phyloP scores from a whole-genome alignment of 2,113 vertebrate species.

The Strix aluco region DNA sequence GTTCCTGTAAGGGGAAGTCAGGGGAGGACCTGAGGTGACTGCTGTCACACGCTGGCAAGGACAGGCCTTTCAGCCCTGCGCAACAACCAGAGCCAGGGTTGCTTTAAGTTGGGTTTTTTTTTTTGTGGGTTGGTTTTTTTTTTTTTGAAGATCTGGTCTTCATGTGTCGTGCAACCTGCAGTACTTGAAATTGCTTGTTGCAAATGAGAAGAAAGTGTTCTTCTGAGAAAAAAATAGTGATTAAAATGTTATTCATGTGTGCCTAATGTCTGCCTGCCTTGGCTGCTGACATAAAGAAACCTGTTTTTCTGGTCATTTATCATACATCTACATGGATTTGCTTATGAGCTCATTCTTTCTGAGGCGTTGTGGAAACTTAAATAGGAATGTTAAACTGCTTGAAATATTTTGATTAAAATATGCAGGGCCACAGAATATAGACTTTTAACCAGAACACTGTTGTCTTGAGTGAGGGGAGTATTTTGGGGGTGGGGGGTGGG shows the following conservation, averaged over 20 bases:
- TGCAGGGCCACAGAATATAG: slow-evolving; percentile 22
- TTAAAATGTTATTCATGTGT: slow-evolving; percentile 60
- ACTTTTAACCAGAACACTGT: slow-evolving; percentile 26
- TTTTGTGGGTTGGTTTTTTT: neutral
- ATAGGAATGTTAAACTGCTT: slow-evolving; percentile 73
- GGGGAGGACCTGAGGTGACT: neutral
- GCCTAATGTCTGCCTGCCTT: slow-evolving; percentile 55
- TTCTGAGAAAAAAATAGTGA: slow-evolving; percentile 46
- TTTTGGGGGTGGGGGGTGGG: neutral
- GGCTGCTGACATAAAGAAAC: slow-evolving; percentile 66
- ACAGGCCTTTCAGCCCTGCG: neutral
- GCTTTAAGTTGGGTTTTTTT: neutral
- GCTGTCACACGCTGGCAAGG: neutral
- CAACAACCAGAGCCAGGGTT: neutral
- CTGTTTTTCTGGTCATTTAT: slow-evolving; percentile 78
- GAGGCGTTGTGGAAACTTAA: slow-evolving; percentile 61
- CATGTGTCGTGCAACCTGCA: slow-evolving; percentile 30
- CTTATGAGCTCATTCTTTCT: slow-evolving; percentile 72
- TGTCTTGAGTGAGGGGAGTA: neutral
- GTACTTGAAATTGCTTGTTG: slow-evolving; percentile 48
- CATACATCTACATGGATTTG: slow-evolving; percentile 71
- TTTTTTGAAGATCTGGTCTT: neutral
- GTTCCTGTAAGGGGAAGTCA: neutral
- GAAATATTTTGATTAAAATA: slow-evolving; percentile 78
- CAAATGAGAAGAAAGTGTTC: slow-evolving; percentile 54